Evolutionary conservation across 2,113 vertebrate genomes (phyloP), one percentile per base, ranked within the genome.

Genomic region (Ctenodactylus gundi): DNA sequence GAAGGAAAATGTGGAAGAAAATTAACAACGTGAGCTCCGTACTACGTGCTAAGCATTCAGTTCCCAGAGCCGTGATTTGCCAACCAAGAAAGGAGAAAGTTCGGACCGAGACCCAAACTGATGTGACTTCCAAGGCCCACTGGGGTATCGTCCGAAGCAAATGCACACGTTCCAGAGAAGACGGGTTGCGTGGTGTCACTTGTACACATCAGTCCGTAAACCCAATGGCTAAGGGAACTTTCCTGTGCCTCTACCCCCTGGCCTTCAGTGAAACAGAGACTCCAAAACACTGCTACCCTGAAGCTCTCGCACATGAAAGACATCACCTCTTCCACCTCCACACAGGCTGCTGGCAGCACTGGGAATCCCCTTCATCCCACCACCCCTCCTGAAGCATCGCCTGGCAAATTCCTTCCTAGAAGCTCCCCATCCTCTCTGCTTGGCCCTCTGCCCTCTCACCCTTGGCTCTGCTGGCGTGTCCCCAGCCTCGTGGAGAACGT

Each of bases 121-220:
- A 31, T 44, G 1, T 25, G 53, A 93, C 23, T 70, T 25, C 72
- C 41, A 81, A 76, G 78, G 14, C n/a, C 18, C n/a, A 3, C 7
- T 0, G 1, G 31, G 73, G 3, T 67, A 31, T 41, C 34, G 46
- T 46, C 82, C 7, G 20, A 21, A 78, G 57, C 36, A 27, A n/a
- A 9, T 64, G 57, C 36, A 27, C 34, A 9, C 57, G 46, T 46
- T 72, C 60, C 68, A 3, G 57, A 85, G 15, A 5, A 7, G 1
- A 21, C 1, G 4, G 27, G 51, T 81, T 1, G 0, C 58, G n/a
- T 1, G 3, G 15, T 8, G 12, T 15, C 36, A 5, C 10, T 4
- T 0, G 1, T 21, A 11, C 53, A 23, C 70, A 17, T 27, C 14
- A 12, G 3, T 36, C 34, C 14, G 29, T 55, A 6, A 12, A 21